A percentile compares a stretch with the other conserved stretches of the same genome.
Evolutionary conservation across 2,888 invertebrate species (phyloP).

Genomic region (Amiota minor): DNA sequence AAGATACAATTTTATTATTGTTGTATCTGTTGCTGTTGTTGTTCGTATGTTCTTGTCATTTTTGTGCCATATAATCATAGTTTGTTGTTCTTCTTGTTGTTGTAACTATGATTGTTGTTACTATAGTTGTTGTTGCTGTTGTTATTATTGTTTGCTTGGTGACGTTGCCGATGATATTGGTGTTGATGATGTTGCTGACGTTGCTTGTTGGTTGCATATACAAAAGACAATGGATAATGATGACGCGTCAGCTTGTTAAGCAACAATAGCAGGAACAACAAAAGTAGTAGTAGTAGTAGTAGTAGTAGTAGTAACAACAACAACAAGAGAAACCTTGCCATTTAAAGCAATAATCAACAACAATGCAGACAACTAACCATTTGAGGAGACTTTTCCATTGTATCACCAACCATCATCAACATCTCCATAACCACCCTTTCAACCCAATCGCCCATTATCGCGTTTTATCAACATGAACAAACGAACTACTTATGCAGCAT

Average conservation of each 20-base stretch:
- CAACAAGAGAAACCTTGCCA: constrained; percentile 10
- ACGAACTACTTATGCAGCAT: too few relatives aligned
- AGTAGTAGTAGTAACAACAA: constrained; percentile 5
- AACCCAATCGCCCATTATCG: neutral
- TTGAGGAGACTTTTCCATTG: neutral
- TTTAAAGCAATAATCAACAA: neutral
- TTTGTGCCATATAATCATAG: neutral
- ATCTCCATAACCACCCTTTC: neutral
- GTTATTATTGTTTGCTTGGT: neutral
- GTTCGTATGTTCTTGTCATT: constrained; percentile 9
- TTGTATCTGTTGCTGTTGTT: neutral
- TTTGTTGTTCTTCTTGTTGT: constrained; percentile 9
- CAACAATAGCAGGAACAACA: constrained; percentile 49
- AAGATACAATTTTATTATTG: too few relatives aligned
- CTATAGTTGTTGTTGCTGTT: neutral
- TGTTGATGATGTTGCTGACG: constrained; percentile 35
- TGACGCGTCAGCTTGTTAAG: constrained; percentile 64
- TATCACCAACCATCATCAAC: neutral
- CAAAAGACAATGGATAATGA: constrained; percentile 61
- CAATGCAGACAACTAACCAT: constrained; percentile 9
- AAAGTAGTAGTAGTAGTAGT: constrained; percentile 24
- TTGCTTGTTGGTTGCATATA: constrained; percentile 29
- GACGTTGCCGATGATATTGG: constrained; percentile 30
- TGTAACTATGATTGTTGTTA: neutral
- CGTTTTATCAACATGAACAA: neutral